phyloP scores from a whole-genome alignment of 1,140 invertebrate species.

The Drosophila eugracilis region DNA sequence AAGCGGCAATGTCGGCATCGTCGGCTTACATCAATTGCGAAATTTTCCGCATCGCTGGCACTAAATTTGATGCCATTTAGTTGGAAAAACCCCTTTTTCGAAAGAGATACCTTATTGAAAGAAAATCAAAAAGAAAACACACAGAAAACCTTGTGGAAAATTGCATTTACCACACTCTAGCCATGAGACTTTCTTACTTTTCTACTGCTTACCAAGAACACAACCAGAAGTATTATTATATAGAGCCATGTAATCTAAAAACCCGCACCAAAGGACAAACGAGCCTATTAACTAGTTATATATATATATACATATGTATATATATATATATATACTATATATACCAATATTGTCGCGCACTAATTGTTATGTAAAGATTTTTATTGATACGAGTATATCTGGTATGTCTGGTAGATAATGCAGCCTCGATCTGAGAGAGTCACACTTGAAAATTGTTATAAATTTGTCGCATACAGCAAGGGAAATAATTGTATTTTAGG shows the following conservation, averaged over 20 bases:
- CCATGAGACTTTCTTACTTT: conserved; percentile 65
- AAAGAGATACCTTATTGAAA: neutral
- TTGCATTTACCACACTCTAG: conserved; percentile 63
- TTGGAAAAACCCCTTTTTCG: conserved; percentile 19
- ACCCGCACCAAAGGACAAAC: conserved; percentile 70
- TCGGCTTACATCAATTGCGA: neutral
- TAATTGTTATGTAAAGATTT: conserved; percentile 41
- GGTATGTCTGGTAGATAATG: neutral
- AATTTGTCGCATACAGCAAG: conserved; percentile 14
- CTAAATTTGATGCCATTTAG: conserved; percentile 17
- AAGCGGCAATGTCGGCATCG: neutral
- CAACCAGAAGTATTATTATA: conserved; percentile 36
- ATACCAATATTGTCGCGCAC: conserved; percentile 26
- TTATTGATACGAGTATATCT: conserved; percentile 19
- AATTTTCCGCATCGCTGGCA: conserved; percentile 17
- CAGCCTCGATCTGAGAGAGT: neutral
- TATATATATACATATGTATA: too few species aligned
- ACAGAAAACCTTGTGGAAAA: conserved; percentile 39
- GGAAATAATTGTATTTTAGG: conserved; percentile 6
- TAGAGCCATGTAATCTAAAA: conserved; percentile 22
- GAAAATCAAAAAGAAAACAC: neutral
- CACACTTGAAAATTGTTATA: conserved; percentile 30
- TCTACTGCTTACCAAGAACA: conserved; percentile 49
- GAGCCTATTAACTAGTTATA: conserved; percentile 61
- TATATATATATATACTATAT: too few species aligned